Conservation (phyloP, 1,140 invertebrate genomes). For the Phocides pigmalion region DNA sequence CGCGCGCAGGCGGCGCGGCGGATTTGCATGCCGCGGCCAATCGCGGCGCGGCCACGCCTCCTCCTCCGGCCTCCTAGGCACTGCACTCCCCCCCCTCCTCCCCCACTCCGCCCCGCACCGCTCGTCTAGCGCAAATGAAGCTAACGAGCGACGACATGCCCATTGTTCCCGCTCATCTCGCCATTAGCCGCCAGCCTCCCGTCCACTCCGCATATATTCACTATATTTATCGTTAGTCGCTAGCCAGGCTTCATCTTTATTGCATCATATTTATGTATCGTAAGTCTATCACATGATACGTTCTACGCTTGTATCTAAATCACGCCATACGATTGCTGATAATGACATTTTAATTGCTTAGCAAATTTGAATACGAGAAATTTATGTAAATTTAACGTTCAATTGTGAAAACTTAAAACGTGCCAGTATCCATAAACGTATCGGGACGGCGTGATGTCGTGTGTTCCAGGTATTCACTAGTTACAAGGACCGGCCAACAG, state of each 20-base stretch:
- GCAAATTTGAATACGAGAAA: too few relatives aligned
- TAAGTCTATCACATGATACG: slow-evolving; percentile 7
- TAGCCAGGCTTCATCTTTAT: slow-evolving; percentile 5
- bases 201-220: slow-evolving; percentile 17
- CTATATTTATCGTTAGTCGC: slow-evolving; percentile 10
- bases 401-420: too few relatives aligned
- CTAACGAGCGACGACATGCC: slow-evolving; percentile 20
- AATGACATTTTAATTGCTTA: background rate
- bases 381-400: too few relatives aligned
- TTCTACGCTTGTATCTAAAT: slow-evolving; percentile 4
- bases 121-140: slow-evolving; percentile 20
- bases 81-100: slow-evolving; percentile 34
- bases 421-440: too few relatives aligned
- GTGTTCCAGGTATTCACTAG: too few relatives aligned
- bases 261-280: slow-evolving; percentile 19
- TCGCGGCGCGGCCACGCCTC: slow-evolving; percentile 61
- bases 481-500: too few relatives aligned
- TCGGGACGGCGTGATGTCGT: too few relatives aligned
- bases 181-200: slow-evolving; percentile 6
- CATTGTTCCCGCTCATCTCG: slow-evolving; percentile 9
- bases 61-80: slow-evolving; percentile 30
- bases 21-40: slow-evolving; percentile 76
- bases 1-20: slow-evolving; percentile 54
- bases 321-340: background rate
- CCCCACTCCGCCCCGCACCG: slow-evolving; percentile 22